phyloP scores from a whole-genome alignment of 2,797 vertebrate genomes.

The Acridotheres tristis region DNA sequence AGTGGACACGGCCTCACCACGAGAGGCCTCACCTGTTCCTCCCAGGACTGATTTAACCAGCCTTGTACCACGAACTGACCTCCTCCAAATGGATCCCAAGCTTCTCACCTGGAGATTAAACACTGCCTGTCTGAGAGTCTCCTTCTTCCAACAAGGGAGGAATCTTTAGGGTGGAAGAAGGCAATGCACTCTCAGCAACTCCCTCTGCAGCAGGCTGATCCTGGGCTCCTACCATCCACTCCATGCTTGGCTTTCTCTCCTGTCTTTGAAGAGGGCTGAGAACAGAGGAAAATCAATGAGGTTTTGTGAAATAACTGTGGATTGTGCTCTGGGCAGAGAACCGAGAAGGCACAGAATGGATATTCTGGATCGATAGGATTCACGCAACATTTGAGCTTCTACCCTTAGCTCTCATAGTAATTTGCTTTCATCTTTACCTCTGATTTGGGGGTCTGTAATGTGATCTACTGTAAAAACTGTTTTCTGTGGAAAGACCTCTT shows the following conservation, averaged over 20 bases:
- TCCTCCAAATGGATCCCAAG: not conserved
- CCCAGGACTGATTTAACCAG: not conserved
- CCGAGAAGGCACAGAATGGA: not conserved
- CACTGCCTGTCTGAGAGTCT: not conserved
- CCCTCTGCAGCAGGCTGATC: not conserved
- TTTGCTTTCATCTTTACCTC: not conserved
- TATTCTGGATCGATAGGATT: not conserved
- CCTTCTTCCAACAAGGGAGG: not conserved
- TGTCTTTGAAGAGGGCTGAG: not conserved
- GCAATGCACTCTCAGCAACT: not conserved
- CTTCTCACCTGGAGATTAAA: not conserved
- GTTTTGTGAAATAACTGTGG: not conserved
- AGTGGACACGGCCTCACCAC: not conserved
- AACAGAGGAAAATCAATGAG: not conserved
- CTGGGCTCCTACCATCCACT: not conserved
- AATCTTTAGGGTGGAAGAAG: accelerated
- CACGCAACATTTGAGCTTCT: not conserved
- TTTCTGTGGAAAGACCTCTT: not conserved
- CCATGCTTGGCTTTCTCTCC: not conserved
- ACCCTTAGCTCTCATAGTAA: not conserved
- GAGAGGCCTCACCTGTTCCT: not conserved
- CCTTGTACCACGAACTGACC: not conserved
- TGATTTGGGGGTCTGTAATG: not conserved
- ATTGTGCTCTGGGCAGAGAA: not conserved
- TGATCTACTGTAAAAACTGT: not conserved